Evolutionary conservation across 2,888 invertebrate genomes (phyloP).

Genomic region (Dioctria linearis): DNA sequence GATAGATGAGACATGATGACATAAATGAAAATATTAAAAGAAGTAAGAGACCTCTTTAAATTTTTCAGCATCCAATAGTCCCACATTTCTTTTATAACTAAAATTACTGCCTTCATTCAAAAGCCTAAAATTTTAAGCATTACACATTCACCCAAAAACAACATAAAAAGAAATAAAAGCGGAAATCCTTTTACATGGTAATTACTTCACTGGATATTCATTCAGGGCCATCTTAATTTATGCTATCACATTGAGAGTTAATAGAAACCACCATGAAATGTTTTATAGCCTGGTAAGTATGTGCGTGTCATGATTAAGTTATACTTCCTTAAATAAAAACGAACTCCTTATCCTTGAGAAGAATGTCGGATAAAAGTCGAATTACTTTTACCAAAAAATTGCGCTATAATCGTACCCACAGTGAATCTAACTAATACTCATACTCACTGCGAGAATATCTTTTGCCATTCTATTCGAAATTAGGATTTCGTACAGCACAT

Average conservation of each 20-base stretch:
- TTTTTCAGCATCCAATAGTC: too few species aligned
- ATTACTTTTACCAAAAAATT: constrained; percentile 2
- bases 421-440: background rate
- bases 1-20: too few species aligned
- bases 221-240: constrained; percentile 31
- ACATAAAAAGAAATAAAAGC: background rate
- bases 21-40: too few species aligned
- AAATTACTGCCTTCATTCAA: constrained; percentile 4
- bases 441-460: background rate
- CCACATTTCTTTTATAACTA: background rate
- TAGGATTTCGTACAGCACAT: constrained; percentile 31
- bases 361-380: too few species aligned
- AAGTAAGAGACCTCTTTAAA: too few species aligned
- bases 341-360: too few species aligned
- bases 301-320: constrained; percentile 49
- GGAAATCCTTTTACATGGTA: constrained; percentile 6
- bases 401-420: background rate
- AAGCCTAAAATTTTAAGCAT: constrained; percentile 34
- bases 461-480: background rate
- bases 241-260: constrained; percentile 19
- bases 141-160: background rate
- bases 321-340: background rate
- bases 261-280: constrained; percentile 43
- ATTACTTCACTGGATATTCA: constrained; percentile 4
- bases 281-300: constrained; percentile 41